Base-by-base conservation (phyloP, 2,888 invertebrate genomes). In the Tetropium fuscum region DNA sequence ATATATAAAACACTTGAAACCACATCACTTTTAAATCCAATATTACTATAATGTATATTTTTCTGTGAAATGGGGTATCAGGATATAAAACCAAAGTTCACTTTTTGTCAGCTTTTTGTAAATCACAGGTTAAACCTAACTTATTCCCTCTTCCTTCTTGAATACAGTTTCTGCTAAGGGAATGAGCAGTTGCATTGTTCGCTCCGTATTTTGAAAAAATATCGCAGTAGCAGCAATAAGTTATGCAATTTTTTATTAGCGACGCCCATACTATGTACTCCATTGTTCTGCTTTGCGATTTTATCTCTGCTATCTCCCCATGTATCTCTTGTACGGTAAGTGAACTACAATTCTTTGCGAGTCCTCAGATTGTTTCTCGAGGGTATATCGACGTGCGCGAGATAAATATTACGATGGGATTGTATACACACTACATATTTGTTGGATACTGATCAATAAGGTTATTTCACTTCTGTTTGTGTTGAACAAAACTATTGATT, bases 261-360 rank as follows among this genome's bases (percentile, higher is more conserved):
- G 22, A 58, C 49, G 47, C 53, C 60, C 54, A 51, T 55, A 58
- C 53, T 60, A 54, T 20, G 63, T 58, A 64, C 53, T 51, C 60
- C 65, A 65, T 65, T 65, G 65, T 65, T 65, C 65, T 65, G 49
- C 55, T 36, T 43, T 40, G 48, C 58, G 70, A 71, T 71, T 51
- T 65, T 71, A 71, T 71, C 71, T 64, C 15, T 38, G 41, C 48
- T 71, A 71, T 71, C 69, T 61, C 47, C 44, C 20, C 64, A 60
- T 71, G 71, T 71, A 71, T 71, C 71, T 65, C 67, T 59, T 69
- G 71, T 71, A 64, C 59, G 63, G 66, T 58, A 65, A 69, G 68
- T 66, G 66, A 66, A 66, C 66, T 64, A 66, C 63, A 63, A 64
- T 63, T 58, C 61, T 54, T 56, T 38, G 58, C 63, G 60, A 62